Base-by-base conservation (phyloP, 2,797 vertebrate species). In the Anguilla obscura region DNA sequence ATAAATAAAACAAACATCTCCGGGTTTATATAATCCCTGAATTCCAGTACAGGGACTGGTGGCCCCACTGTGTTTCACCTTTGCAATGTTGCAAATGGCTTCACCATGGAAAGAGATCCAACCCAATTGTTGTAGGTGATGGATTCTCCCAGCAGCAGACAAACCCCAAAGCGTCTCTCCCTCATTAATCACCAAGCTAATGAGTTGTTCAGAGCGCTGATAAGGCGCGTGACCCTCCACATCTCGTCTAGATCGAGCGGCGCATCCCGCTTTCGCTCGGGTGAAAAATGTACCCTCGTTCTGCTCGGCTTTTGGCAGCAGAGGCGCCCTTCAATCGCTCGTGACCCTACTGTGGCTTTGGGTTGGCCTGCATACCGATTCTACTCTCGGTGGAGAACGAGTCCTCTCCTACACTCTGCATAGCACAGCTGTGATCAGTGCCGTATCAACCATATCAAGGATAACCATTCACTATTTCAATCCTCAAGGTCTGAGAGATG, bases 111-210 rank as follows among this genome's bases (percentile, higher is more conserved):
- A 69, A 69, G 63, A 69, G 63, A 69, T 24, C 63, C 45, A 85
- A 30, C 33, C 84, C 3, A 33, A n/a, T n/a, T 9, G 14, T 50
- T 18, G 5, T 45, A 50, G 18, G 30, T 60, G 84, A 60, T 85
- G 84, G 56, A 85, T 85, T 60, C 56, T 33, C 21, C 56, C 16
- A 58, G 14, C 33, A 40, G 4, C 84, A 63, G 56, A 84, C 56
- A 85, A 66, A 85, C 7, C 56, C 58, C 56, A 85, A 27, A 18
- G 83, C 52, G 1, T 3, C 83, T 16, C 54, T 36, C 27, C n/a
- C 52, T 76, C 83, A 14, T 85, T 85, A 85, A 85, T 85, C 83
- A 85, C 52, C 30, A n/a, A 56, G 83, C 83, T 85, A 56, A 85
- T 12, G 83, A 54, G 83, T 56, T 33, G 14, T 10, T 24, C 21